These are phyloP conservation scores for Dicrurus megarhynchus DNA, from an alignment of 2,113 vertebrate genomes.

Conservation along the genomic window DNA sequence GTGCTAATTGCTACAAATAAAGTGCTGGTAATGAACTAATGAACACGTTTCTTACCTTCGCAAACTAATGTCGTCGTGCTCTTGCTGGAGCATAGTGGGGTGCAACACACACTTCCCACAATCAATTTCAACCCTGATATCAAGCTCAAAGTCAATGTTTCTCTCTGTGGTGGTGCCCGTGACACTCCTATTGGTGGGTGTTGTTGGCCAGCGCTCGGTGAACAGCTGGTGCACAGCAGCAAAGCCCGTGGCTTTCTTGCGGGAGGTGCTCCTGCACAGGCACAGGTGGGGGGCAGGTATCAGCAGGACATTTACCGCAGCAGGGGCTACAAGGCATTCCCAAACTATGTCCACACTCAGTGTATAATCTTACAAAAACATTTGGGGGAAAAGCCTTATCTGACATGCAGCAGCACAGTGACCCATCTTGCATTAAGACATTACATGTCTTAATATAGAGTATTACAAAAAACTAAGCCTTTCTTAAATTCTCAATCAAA, in stretches of 20 bases:
- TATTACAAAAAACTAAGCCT: neutral
- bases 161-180: constrained; percentile 84
- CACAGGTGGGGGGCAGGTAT: neutral
- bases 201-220: constrained; percentile 90
- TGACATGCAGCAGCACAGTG: neutral
- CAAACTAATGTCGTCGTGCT: constrained; percentile 89
- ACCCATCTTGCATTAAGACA: neutral
- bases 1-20: neutral
- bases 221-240: constrained; percentile 92
- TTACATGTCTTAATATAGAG: neutral
- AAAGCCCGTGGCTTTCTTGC: constrained; percentile 87
- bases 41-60: constrained; percentile 72
- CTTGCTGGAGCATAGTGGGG: constrained; percentile 87
- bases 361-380: neutral
- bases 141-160: constrained; percentile 98
- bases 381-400: neutral
- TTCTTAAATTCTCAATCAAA: neutral
- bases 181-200: constrained; percentile 79
- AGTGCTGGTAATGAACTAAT: neutral
- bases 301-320: neutral
- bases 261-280: constrained; percentile 74
- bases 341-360: neutral
- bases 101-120: constrained; percentile 97
- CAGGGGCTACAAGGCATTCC: neutral
- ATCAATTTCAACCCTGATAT: constrained; percentile 96